Conservation (phyloP, 2,113 vertebrate species). For the Saguinus imperator region DNA sequence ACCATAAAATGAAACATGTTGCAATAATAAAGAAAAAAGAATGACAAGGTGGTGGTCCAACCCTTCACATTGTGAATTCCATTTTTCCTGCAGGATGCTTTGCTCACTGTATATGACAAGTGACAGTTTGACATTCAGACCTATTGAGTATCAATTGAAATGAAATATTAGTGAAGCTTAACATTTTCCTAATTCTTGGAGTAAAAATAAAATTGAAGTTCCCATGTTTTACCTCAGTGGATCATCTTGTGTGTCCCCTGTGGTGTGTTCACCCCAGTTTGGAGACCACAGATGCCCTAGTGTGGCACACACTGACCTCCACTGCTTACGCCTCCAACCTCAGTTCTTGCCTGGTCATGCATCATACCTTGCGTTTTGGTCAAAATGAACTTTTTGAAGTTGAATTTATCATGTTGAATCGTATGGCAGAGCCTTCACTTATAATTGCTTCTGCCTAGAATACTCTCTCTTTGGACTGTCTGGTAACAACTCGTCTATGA, state of each 20-base stretch:
- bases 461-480: neutral
- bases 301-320: neutral
- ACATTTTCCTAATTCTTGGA: neutral
- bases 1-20: neutral
- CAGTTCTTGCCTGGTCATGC: neutral
- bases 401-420: slow-evolving; percentile 19
- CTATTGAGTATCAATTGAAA: neutral
- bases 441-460: neutral
- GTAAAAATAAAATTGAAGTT: slow-evolving; percentile 19
- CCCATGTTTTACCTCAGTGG: neutral
- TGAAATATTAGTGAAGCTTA: neutral
- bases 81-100: neutral
- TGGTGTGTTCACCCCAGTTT: neutral
- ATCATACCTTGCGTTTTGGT: neutral
- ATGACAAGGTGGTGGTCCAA: neutral
- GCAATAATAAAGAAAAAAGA: neutral
- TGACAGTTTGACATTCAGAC: neutral
- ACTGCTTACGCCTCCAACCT: neutral
- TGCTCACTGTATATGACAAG: neutral
- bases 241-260: neutral
- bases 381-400: neutral
- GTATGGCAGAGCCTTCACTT: neutral
- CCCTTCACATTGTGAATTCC: neutral
- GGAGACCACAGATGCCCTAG: neutral
- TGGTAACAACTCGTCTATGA: neutral